Conservation (phyloP, 2,113 vertebrate genomes). For the Pampusana beccarii region DNA sequence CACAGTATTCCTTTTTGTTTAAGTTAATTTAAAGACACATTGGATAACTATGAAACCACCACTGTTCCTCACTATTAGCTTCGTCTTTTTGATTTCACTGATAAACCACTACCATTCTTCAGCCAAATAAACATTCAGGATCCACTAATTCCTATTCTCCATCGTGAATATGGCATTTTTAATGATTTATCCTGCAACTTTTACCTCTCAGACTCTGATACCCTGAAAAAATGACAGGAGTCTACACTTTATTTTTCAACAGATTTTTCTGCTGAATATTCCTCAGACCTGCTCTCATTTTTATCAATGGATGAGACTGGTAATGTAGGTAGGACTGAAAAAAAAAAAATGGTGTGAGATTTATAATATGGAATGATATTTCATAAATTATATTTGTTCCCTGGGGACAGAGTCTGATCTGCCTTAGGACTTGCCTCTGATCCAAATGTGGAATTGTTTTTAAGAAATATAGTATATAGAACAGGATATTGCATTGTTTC, state of each 20-base stretch:
- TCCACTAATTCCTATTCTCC: background rate
- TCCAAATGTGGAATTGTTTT: background rate
- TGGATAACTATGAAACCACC: background rate
- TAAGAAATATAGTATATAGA: background rate
- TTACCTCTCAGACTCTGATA: background rate
- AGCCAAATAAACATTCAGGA: background rate
- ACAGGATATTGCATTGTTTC: background rate
- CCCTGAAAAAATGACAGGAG: background rate
- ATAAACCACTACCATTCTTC: background rate
- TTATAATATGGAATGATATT: background rate
- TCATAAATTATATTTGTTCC: background rate
- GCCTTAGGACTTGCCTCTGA: background rate
- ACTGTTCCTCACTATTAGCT: rapidly evolving
- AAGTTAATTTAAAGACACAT: background rate
- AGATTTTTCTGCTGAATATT: background rate
- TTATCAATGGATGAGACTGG: background rate
- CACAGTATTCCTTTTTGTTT: background rate
- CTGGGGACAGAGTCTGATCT: background rate
- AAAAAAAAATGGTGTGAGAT: background rate
- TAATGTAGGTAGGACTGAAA: background rate
- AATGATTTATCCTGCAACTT: background rate
- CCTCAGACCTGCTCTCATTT: background rate
- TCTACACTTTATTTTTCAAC: background rate
- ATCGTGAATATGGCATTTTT: background rate
- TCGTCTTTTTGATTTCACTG: background rate